Evolutionary conservation across 2,113 vertebrate species (phyloP).

Genomic region (Cebus imitator): DNA sequence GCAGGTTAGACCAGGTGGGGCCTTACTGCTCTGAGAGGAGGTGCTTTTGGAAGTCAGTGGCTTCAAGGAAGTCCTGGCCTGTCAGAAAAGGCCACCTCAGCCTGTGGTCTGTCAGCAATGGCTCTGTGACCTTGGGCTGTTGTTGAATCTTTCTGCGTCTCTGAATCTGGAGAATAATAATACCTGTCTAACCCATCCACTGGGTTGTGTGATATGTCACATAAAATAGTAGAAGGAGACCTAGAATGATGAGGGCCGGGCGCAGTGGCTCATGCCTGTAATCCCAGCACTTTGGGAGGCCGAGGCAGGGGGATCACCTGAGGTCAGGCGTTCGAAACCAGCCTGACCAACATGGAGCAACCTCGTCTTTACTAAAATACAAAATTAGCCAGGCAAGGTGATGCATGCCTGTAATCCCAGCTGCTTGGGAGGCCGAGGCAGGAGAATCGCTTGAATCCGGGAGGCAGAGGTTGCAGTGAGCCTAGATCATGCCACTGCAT

Average conservation of each 20-base stretch:
- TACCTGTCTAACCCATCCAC: background rate
- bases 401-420: too few relatives aligned
- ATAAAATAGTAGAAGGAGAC: background rate
- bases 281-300: background rate
- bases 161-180: background rate
- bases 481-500: too few relatives aligned
- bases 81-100: background rate
- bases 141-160: background rate
- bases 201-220: background rate
- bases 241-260: background rate
- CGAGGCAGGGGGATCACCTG: background rate
- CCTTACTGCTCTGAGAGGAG: background rate
- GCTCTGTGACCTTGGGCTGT: background rate
- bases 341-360: background rate
- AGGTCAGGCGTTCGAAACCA: background rate
- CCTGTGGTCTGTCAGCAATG: accelerated
- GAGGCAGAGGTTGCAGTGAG: too few relatives aligned
- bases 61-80: background rate
- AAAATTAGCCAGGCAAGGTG: too few relatives aligned
- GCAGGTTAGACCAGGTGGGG: too few relatives aligned
- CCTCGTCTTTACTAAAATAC: background rate
- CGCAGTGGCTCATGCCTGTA: background rate
- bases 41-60: accelerated
- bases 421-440: too few relatives aligned
- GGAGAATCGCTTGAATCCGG: too few relatives aligned